Conservation (phyloP, 2,113 vertebrate genomes). For the Ailuropoda melanoleuca region DNA sequence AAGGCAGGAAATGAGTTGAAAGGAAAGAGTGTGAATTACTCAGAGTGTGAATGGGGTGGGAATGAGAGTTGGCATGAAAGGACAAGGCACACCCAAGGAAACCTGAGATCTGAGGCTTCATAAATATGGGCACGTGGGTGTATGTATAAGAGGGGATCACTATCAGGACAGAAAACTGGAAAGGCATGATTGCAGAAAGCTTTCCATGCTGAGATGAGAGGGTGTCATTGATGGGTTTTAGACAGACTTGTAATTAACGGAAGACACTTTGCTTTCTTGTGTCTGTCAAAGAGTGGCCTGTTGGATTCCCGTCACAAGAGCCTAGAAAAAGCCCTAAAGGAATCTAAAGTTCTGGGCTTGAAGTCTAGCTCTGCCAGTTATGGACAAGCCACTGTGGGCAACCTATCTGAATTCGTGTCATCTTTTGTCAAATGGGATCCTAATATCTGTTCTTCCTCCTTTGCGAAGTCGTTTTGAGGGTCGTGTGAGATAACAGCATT, state of each 20-base stretch:
- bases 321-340: background rate
- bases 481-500: background rate
- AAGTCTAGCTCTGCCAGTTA: background rate
- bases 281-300: background rate
- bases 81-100: fast-evolving
- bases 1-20: background rate
- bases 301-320: background rate
- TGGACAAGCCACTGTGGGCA: background rate
- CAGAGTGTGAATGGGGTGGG: too few relatives aligned
- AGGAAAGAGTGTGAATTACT: background rate
- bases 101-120: background rate
- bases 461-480: background rate
- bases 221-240: background rate
- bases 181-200: background rate
- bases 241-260: background rate
- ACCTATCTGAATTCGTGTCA: background rate
- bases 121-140: background rate
- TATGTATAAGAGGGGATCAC: background rate
- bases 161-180: background rate
- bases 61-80: background rate
- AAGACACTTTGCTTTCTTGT: background rate
- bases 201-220: background rate
- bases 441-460: background rate
- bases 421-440: background rate
- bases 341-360: background rate